Percentiles rank a stretch among this genome's conserved stretches.
These are phyloP conservation scores for Nezara viridula DNA, from an alignment of 2,888 invertebrate species.

Conservation along the genomic window DNA sequence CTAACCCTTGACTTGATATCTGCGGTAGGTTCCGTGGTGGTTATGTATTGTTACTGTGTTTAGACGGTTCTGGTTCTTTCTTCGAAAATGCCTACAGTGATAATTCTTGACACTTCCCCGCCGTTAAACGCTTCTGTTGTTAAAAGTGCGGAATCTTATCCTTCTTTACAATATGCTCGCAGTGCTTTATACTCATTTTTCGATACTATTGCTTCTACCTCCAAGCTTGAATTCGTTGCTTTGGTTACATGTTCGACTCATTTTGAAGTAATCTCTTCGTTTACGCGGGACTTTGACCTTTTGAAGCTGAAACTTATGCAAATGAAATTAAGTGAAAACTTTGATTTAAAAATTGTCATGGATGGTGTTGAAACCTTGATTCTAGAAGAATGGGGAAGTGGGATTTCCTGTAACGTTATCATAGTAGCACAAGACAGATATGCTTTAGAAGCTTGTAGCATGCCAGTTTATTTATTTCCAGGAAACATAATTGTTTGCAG, in stretches of 20 bases:
- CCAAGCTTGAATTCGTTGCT: constrained; percentile 80
- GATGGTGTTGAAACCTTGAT: constrained; percentile 85
- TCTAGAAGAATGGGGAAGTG: constrained; percentile 90
- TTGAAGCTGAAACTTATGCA: constrained; percentile 82
- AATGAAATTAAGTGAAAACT: constrained; percentile 88
- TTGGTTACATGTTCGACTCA: constrained; percentile 73
- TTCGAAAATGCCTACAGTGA: constrained; percentile 78
- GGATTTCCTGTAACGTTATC: constrained; percentile 86
- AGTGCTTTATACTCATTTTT: constrained; percentile 78
- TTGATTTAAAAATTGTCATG: constrained; percentile 85
- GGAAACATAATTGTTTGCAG: constrained; percentile 76
- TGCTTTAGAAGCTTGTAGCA: constrained; percentile 73
- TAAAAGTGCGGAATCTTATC: constrained; percentile 73
- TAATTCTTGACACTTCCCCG: constrained; percentile 80
- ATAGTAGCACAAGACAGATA: constrained; percentile 83
- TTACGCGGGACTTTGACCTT: constrained; percentile 89
- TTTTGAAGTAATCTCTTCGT: constrained; percentile 80
- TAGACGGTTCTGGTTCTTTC: too few relatives aligned
- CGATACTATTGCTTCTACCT: constrained; percentile 76
- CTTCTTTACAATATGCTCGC: constrained; percentile 76
- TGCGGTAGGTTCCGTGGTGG: neutral
- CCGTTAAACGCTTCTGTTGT: constrained; percentile 78
- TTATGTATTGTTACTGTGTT: neutral
- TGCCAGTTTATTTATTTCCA: constrained; percentile 86
- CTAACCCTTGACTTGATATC: neutral